A percentile compares a stretch with the other conserved stretches of the same genome.
Conservation (phyloP, 2,888 invertebrate genomes). For the Carterocephalus palaemon region DNA sequence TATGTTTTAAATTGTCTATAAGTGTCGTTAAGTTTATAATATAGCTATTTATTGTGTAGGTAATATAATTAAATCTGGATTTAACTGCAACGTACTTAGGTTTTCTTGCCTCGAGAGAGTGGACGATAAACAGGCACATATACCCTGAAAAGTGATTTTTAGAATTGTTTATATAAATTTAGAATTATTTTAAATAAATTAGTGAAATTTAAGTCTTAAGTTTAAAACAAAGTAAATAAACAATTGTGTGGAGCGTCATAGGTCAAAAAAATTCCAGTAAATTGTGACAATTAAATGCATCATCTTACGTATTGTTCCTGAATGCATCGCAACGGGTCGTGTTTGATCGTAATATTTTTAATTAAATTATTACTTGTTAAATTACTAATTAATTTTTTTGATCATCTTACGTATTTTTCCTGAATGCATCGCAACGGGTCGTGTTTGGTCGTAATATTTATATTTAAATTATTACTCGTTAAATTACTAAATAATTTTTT, state of each 20-base stretch:
- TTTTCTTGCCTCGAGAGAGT: constrained; percentile 10
- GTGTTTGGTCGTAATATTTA: no score
- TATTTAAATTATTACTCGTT: no score
- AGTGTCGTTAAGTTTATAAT: constrained; percentile 1
- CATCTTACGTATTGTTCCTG: constrained; percentile 12
- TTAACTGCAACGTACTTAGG: constrained; percentile 16
- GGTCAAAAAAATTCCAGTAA: constrained; percentile 41
- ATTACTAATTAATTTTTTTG: no score
- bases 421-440: no score
- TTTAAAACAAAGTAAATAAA: constrained; percentile 3
- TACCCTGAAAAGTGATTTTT: constrained; percentile 7
- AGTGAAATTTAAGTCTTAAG: constrained; percentile 12
- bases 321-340: no score
- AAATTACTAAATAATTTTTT: no score
- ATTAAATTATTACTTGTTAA: no score
- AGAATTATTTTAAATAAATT: constrained; percentile 15
- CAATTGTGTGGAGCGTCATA: constrained; percentile 27
- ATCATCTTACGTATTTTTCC: constrained; percentile 10
- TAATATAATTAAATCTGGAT: constrained; percentile 2
- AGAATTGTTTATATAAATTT: constrained; percentile 13
- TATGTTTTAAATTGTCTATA: not conserved
- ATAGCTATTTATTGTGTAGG: constrained; percentile 14
- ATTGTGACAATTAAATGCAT: constrained; percentile 30
- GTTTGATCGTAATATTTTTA: no score
- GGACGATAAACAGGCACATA: constrained; percentile 1